Evolutionary conservation across 2,113 vertebrate species (phyloP), one percentile per base, ranked within the genome.

Genomic region (Coracopsis vasa): DNA sequence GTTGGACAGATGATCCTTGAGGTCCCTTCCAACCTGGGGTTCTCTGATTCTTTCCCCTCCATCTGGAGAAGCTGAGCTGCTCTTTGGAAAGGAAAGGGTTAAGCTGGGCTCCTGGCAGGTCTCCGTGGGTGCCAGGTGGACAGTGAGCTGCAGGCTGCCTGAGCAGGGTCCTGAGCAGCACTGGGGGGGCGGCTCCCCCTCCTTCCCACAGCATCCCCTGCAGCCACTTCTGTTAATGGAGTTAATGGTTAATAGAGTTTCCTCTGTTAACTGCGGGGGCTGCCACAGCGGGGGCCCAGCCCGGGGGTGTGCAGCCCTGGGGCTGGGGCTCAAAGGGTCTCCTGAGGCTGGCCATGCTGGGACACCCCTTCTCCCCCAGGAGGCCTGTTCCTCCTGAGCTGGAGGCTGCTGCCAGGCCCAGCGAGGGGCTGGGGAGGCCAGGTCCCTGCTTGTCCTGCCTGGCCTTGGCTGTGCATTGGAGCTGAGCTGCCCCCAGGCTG

Each of bases 191-290:
- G 56, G 50, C 45, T 66, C 18, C 42, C 33, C 8, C n/a, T 54
- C 21, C 74, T 65, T 60, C 65, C 53, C 27, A 11, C 67, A 86
- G 54, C 72, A 58, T 78, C 53, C 77, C 86, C 86, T 72, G 80
- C 7, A 1, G 93, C 13, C 1, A 45, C 44, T 70, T 20, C 66
- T 77, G 95, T 97, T 97, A 97, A 95, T 86, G 14, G 51, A 86
- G 94, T 97, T 97, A 94, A 95, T 25, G n/a, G 80, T 94, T 97
- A 94, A 95, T 42, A 3, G 28, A 47, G 19, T 47, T 95, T 20
- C 41, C n/a, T 47, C 33, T 9, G 7, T 66, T 67, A 48, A 12
- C 56, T 15, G 33, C 12, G 9, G 56, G 56, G 7, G 33, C 33
- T 58, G 56, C 20, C 6, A 23, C 33, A n/a, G 56, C 33, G 4